A percentile compares a stretch with the other conserved stretches of the same genome.
Evolutionary conservation across 2,113 vertebrate genomes (phyloP).

Genomic region (Cinclus mexicanus): DNA sequence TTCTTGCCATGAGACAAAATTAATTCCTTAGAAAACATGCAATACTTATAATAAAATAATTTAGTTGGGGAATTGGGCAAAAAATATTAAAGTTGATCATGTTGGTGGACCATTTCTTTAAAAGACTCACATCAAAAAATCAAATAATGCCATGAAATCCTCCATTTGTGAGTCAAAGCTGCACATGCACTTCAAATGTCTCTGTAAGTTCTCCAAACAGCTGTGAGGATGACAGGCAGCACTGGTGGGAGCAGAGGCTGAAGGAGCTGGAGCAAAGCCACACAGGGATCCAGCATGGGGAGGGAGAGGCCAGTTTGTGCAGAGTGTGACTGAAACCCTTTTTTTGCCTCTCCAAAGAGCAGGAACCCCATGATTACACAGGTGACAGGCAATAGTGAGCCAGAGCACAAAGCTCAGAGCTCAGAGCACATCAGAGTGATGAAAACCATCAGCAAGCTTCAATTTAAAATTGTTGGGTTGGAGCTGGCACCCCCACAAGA

Average conservation of each 20-base stretch:
- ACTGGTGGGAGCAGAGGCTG: background rate
- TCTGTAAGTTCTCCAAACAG: background rate
- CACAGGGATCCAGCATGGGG: rapidly evolving
- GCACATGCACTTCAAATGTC: background rate
- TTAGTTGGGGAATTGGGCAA: background rate
- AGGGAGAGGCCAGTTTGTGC: background rate
- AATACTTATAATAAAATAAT: background rate
- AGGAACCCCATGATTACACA: background rate
- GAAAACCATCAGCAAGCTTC: background rate
- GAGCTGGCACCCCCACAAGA: slow-evolving; percentile 11
- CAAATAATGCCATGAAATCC: background rate
- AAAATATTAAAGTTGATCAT: background rate
- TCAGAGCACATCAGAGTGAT: background rate
- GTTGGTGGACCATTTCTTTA: background rate
- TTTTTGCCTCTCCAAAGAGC: background rate
- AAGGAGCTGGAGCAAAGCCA: background rate
- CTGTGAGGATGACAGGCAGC: background rate
- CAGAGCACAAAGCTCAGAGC: background rate
- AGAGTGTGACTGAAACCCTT: background rate
- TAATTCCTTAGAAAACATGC: background rate
- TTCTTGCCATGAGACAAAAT: background rate
- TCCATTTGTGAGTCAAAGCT: background rate
- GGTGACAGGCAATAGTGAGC: background rate
- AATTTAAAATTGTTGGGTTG: background rate
- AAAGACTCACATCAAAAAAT: background rate